A percentile compares a stretch with the other conserved stretches of the same genome.
Conservation (phyloP, 2,797 vertebrate genomes). For the Helicolenus hilgendorfi region DNA sequence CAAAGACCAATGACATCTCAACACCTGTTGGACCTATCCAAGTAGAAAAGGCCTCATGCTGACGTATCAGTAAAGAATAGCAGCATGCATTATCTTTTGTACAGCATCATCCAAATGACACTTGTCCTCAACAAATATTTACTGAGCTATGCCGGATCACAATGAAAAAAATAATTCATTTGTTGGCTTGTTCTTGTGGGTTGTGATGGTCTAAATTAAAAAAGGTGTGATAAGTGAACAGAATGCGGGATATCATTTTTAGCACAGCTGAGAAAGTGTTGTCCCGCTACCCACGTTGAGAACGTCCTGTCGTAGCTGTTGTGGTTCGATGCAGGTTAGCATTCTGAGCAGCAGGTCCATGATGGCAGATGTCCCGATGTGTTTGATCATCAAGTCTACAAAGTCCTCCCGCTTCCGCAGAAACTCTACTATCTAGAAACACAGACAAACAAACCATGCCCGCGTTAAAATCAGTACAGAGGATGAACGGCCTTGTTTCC, state of each 20-base stretch:
- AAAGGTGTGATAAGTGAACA: neutral
- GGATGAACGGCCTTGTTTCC: neutral
- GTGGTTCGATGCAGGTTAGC: constrained; percentile 98
- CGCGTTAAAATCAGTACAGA: neutral
- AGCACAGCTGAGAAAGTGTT: neutral
- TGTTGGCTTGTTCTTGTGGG: neutral
- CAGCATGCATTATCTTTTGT: neutral
- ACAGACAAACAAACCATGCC: constrained; percentile 17
- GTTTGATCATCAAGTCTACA: constrained; percentile 98
- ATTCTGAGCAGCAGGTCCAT: constrained; percentile 98
- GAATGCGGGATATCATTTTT: neutral
- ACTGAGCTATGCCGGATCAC: neutral
- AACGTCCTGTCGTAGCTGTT: constrained; percentile 97
- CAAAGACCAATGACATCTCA: neutral
- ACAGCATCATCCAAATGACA: neutral
- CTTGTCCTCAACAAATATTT: neutral
- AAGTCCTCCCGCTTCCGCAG: constrained; percentile 97
- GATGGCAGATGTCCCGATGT: constrained; percentile 99
- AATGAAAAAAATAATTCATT: neutral
- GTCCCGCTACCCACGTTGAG: constrained; percentile 92
- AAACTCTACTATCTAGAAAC: constrained; percentile 96
- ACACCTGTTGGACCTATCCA: neutral
- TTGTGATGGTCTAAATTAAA: neutral
- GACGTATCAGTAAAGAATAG: neutral
- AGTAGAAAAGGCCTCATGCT: neutral